Base-by-base conservation (phyloP, 2,113 vertebrate species). In the Elaphurus davidianus region DNA sequence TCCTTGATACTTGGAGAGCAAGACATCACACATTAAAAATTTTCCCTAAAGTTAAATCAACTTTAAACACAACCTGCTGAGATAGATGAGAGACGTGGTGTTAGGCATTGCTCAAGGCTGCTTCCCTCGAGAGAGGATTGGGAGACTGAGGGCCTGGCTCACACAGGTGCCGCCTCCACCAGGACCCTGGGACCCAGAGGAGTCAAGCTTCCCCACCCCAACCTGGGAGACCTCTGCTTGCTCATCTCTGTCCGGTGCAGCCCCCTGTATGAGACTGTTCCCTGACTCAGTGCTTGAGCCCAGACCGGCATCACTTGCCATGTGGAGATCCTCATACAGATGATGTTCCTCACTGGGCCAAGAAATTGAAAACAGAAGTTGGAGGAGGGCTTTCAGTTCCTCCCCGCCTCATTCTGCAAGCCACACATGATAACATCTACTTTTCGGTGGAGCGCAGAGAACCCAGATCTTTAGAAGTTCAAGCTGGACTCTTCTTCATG, bases 1-100 rank as follows among this genome's bases (percentile, higher is more conserved):
- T 98, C 94, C 96, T 81, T 86, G 82, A 88, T 95, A 78, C 67
- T 96, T 40, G 33, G 90, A 84, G 81, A 90, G 57, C 50, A 88
- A 94, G 88, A 91, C 67, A 87, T 92, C 47, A 55, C 57, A 92
- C 21, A 28, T 97, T 88, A 79, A 45, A 62, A 47, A 17, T n/a
- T 81, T 89, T 64, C 30, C n/a, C 82, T 91, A 9, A 94, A 93
- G 88, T 97, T 88, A 84, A 85, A 74, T 85, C 57, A 94, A 33
- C 54, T 90, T 92, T 54, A 67, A 84, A 33, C 1, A 50, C 47
- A 89, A 60, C 55, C 82, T 55, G 81, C 36, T 43, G 79, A 76
- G 88, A 43, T 19, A 76, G 40, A 79, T 0, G 12, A 21, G 64
- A 57, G 76, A 33, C 12, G 11, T 21, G 13, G 33, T 14, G 1